Evolutionary conservation across 2,888 invertebrate species (phyloP).

Genomic region (Macrosiphum euphorbiae): DNA sequence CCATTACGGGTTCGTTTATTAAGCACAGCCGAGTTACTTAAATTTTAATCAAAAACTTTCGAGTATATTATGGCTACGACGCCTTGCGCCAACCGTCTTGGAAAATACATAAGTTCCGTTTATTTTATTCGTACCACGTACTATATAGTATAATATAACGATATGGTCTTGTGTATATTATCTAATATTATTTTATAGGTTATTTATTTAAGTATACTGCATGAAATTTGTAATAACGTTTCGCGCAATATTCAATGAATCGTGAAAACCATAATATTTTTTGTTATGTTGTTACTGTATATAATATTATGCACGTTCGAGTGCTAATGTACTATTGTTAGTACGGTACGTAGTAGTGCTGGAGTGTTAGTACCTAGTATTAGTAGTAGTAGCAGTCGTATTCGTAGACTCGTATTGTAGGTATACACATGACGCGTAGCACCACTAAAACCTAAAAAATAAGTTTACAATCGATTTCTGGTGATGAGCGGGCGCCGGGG

Average conservation of each 20-base stretch:
- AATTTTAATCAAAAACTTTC: constrained; percentile 60
- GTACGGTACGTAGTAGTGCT: not conserved
- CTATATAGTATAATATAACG: not conserved
- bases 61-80: not conserved
- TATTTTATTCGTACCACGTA: constrained; percentile 47
- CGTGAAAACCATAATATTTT: not conserved
- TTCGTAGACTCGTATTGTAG: not conserved
- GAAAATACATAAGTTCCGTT: constrained; percentile 30
- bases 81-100: not conserved
- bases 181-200: not conserved
- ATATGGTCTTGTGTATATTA: not conserved
- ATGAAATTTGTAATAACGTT: not conserved
- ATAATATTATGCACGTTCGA: not conserved
- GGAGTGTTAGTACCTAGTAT: not conserved
- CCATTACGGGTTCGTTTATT: constrained; percentile 26
- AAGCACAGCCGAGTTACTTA: constrained; percentile 34
- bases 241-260: constrained; percentile 21
- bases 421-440: not conserved
- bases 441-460: not conserved
- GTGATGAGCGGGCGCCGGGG: not conserved
- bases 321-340: not conserved
- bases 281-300: not conserved
- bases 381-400: not conserved
- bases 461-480: constrained; percentile 55
- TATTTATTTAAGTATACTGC: not conserved